These are phyloP conservation scores for Rhagium mordax DNA, from an alignment of 2,888 invertebrate species.

Conservation along the genomic window DNA sequence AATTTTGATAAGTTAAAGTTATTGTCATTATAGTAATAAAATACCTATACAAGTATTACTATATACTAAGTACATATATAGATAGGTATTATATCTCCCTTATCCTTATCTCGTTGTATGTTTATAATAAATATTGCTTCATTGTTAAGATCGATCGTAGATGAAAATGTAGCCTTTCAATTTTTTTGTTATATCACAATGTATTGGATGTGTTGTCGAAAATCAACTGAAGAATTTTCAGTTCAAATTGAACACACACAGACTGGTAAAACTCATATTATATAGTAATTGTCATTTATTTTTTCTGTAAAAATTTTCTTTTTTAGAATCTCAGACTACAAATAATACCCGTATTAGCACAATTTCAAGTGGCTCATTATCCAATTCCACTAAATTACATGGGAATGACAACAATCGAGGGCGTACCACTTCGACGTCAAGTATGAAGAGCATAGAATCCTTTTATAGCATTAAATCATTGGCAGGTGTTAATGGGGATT, in stretches of 20 bases:
- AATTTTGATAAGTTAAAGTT: too few relatives aligned
- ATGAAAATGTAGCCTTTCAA: neutral
- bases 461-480: constrained; percentile 34
- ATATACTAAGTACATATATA: too few relatives aligned
- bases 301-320: neutral
- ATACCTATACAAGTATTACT: too few relatives aligned
- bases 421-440: constrained; percentile 15
- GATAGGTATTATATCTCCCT: neutral
- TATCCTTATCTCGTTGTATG: constrained; percentile 10
- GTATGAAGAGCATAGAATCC: constrained; percentile 9
- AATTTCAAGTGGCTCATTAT: neutral
- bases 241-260: neutral
- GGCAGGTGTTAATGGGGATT: constrained; percentile 5
- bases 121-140: neutral
- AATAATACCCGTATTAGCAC: neutral
- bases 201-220: constrained; percentile 19
- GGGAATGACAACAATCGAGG: neutral
- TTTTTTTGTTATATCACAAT: neutral
- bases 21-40: too few relatives aligned
- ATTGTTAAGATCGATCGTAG: neutral
- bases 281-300: neutral
- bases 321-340: constrained; percentile 1
- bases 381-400: neutral
- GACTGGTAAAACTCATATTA: constrained; percentile 19
- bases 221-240: neutral